Evolutionary conservation across 92 coral and sea anemone genomes (phyloP).

Genomic region (Epizoanthus stellaris): DNA sequence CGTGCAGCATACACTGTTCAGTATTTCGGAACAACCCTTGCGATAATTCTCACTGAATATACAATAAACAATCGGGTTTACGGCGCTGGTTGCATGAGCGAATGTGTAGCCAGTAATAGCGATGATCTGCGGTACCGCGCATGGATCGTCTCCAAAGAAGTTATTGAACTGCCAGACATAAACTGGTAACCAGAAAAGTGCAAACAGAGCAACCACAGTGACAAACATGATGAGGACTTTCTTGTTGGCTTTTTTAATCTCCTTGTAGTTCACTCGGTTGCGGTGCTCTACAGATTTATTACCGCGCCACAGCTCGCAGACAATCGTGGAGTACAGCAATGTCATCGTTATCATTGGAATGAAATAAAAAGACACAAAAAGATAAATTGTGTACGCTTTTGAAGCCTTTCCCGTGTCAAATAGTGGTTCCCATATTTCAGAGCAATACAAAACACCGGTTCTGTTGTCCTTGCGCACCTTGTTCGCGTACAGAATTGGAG

Average conservation of each 20-base stretch:
- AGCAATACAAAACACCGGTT: conserved; percentile 2
- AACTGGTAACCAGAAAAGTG: conserved; percentile 28
- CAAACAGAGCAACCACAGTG: conserved; percentile 24
- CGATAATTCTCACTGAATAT: conserved; percentile 37
- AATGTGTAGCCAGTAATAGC: background rate
- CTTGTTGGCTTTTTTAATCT: conserved; percentile 31
- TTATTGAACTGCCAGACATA: conserved; percentile 17
- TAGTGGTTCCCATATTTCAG: conserved; percentile 37
- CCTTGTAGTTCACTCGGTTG: conserved; percentile 11
- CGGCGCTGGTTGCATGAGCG: conserved; percentile 28
- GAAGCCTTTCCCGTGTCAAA: background rate
- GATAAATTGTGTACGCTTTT: conserved; percentile 6
- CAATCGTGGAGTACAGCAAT: background rate
- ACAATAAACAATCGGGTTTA: conserved; percentile 29
- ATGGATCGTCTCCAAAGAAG: background rate
- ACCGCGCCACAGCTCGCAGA: conserved; percentile 23
- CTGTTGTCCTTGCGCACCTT: background rate
- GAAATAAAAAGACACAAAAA: conserved; percentile 14
- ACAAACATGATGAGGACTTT: conserved; percentile 35
- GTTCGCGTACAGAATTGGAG: conserved; percentile 34
- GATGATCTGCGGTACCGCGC: background rate
- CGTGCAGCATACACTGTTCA: background rate
- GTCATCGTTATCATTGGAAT: conserved; percentile 26
- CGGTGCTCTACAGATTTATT: conserved; percentile 33
- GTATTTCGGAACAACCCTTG: conserved; percentile 6